These are phyloP conservation scores for Sceloporus tristichus DNA, from an alignment of 2,113 vertebrate species.

Conservation along the genomic window DNA sequence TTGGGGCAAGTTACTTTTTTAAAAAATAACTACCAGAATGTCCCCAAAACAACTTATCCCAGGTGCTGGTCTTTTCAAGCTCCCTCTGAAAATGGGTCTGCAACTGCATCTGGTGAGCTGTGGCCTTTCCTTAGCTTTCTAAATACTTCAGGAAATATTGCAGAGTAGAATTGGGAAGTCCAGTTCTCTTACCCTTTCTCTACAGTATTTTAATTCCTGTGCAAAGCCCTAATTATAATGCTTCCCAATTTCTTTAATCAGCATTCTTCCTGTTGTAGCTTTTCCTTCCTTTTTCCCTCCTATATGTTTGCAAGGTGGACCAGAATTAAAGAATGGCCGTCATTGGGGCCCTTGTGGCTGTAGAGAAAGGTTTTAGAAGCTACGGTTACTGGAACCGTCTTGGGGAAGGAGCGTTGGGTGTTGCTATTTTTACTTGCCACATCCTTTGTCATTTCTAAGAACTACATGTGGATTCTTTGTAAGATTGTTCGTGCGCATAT, in stretches of 20 bases:
- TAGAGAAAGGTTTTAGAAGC: constrained; percentile 17
- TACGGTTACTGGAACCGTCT: constrained; percentile 30
- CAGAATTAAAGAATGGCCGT: background rate
- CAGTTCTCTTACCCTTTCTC: background rate
- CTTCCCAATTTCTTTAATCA: background rate
- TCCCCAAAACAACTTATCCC: background rate
- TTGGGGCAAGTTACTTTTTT: background rate
- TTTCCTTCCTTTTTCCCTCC: background rate
- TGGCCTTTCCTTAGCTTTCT: background rate
- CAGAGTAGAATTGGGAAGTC: background rate
- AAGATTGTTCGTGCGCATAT: constrained; percentile 49
- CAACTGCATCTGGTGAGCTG: background rate
- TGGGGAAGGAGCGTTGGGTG: constrained; percentile 57
- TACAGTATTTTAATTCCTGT: background rate
- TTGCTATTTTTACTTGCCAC: constrained; percentile 79
- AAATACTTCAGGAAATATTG: background rate
- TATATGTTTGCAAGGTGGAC: background rate
- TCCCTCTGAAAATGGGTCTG: background rate
- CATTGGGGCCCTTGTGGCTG: background rate
- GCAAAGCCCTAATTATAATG: background rate
- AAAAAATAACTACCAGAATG: background rate
- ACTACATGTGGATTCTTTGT: constrained; percentile 74
- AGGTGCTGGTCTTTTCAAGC: background rate
- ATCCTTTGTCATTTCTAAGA: constrained; percentile 86
- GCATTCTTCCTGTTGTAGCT: background rate